Conservation (phyloP, 1,140 invertebrate species). For the Gonatopus flavifemur region DNA sequence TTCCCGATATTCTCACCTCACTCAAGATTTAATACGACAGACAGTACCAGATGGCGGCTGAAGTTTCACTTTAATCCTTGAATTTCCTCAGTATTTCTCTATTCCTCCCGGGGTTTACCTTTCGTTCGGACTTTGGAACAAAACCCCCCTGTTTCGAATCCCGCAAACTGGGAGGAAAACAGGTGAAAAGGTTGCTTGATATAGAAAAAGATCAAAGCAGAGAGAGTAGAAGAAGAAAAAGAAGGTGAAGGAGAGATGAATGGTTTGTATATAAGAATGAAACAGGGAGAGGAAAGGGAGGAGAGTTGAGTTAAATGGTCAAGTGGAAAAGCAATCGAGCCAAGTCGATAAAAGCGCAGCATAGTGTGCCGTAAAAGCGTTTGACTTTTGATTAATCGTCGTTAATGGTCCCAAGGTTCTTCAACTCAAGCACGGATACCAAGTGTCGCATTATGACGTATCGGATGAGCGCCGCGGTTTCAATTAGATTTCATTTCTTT, state of each 20-base stretch:
- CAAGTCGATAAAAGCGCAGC: constrained; percentile 27
- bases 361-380: constrained; percentile 20
- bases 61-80: constrained; percentile 33
- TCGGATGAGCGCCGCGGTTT: no score
- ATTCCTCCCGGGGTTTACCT: constrained; percentile 15
- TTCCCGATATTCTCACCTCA: no score
- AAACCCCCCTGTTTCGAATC: no score
- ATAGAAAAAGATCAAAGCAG: neutral
- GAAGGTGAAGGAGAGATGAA: neutral
- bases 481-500: no score
- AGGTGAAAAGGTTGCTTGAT: neutral
- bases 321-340: constrained; percentile 32
- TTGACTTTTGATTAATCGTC: constrained; percentile 34
- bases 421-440: constrained; percentile 3
- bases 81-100: constrained; percentile 23
- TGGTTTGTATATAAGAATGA: no score
- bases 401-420: constrained; percentile 15
- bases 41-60: constrained; percentile 16
- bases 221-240: neutral
- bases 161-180: constrained; percentile 4
- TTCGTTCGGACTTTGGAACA: constrained; percentile 8
- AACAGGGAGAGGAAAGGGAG: neutral
- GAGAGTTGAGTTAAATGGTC: constrained; percentile 21
- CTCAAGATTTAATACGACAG: no score
- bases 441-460: constrained; percentile 23